Conservation (phyloP, 2,888 invertebrate species). For the Drosophila pegasa region DNA sequence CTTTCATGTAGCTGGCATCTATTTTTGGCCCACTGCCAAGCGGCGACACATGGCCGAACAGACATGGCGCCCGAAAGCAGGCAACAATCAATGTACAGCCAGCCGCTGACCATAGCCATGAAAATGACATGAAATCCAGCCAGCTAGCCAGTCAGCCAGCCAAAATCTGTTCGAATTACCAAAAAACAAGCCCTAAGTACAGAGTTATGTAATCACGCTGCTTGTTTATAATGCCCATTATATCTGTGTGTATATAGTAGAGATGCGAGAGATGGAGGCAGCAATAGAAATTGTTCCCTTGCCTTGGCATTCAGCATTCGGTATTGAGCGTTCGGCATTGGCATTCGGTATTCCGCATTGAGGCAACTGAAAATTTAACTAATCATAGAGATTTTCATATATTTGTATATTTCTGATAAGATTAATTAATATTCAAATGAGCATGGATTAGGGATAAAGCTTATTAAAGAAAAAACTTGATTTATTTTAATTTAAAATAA, state of each 20-base stretch:
- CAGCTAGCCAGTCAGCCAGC: background rate
- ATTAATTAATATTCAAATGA: background rate
- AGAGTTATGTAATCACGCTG: slow-evolving; percentile 2
- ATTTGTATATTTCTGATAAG: background rate
- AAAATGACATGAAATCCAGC: background rate
- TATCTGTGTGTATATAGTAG: background rate
- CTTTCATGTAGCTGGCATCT: slow-evolving; percentile 7
- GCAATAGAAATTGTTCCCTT: background rate
- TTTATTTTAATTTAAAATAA: too few relatives aligned
- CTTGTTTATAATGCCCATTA: slow-evolving; percentile 1
- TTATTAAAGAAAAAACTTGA: too few relatives aligned
- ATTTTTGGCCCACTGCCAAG: slow-evolving; percentile 69
- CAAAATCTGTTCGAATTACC: slow-evolving; percentile 9
- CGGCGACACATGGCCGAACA: slow-evolving; percentile 62
- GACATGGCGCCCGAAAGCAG: slow-evolving; percentile 36
- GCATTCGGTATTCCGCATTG: background rate
- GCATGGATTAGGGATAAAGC: too few relatives aligned
- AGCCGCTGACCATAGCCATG: slow-evolving; percentile 17
- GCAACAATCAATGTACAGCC: slow-evolving; percentile 20
- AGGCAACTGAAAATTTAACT: background rate
- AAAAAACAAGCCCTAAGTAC: background rate
- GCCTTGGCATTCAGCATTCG: background rate
- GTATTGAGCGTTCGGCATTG: background rate
- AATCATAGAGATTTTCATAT: background rate
- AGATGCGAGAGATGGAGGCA: background rate